phyloP scores from a whole-genome alignment of 2,888 invertebrate species.

The Plagodis dolabraria region DNA sequence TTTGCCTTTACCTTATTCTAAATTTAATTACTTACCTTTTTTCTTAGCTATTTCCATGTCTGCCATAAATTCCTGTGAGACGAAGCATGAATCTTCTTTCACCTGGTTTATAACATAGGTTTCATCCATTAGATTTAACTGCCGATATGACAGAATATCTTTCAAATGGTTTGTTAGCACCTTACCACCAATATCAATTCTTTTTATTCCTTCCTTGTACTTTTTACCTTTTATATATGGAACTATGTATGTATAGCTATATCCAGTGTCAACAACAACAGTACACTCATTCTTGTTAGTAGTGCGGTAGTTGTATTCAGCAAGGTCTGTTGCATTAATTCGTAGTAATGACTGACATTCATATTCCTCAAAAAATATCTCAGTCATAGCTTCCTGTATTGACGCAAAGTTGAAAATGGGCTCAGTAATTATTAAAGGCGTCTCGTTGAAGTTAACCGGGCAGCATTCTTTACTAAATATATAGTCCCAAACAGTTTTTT shows the following conservation, averaged over 20 bases:
- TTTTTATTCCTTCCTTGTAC: slow-evolving; percentile 87
- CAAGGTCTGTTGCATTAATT: slow-evolving; percentile 92
- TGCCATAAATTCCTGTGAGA: slow-evolving; percentile 91
- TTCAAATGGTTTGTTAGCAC: slow-evolving; percentile 98
- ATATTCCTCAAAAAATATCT: slow-evolving; percentile 99
- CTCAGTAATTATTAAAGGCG: slow-evolving; percentile 95
- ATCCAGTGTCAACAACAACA: slow-evolving; percentile 96
- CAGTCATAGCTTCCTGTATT: slow-evolving; percentile 96
- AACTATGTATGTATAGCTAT: slow-evolving; percentile 97
- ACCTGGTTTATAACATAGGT: slow-evolving; percentile 99
- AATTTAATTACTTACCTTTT: slow-evolving; percentile 54
- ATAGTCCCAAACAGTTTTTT: slow-evolving; percentile 98
- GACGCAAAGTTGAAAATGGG: slow-evolving; percentile 97
- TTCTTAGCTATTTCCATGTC: slow-evolving; percentile 90
- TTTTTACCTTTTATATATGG: slow-evolving; percentile 94
- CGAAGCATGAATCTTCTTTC: slow-evolving; percentile 98
- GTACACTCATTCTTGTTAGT: slow-evolving; percentile 87
- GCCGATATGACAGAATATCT: slow-evolving; percentile 97
- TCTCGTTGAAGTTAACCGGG: slow-evolving; percentile 90
- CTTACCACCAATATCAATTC: slow-evolving; percentile 98
- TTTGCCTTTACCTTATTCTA: no score
- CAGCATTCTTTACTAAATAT: slow-evolving; percentile 94
- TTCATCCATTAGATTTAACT: slow-evolving; percentile 99
- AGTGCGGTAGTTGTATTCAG: slow-evolving; percentile 88
- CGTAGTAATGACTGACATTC: slow-evolving; percentile 93